Evolutionary conservation across 1,140 invertebrate species (phyloP), one percentile per base, ranked within the genome.

Genomic region (Nymphalis io): DNA sequence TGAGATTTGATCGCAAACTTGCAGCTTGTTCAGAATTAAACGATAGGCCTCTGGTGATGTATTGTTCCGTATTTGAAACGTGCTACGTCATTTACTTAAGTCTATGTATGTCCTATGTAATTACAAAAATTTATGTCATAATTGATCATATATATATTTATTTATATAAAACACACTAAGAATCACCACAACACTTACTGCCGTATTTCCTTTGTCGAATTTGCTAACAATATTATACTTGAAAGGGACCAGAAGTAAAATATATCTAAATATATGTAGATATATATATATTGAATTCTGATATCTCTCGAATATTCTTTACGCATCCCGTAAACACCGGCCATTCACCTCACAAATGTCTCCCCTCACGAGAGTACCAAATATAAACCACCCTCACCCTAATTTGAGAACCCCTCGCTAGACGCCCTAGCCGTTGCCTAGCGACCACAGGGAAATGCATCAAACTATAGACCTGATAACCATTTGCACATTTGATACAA

Each of bases 331-430:
- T 51, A 51, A 55, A 13, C 13, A 58, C 60, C 66, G 89, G 83
- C 80, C 88, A 72, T 91, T 91, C 84, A 91, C 89, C 87, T 89
- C 82, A 77, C 78, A 80, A 86, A 87, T 84, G 80, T 84, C 82
- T 85, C 87, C 87, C 85, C 85, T 82, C 82, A 81, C 79, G 74
- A 77, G 77, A 80, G 82, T 78, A 80, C 80, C 78, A 87, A 91
- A 89, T 87, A 88, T 85, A 87, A 55, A 85, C 84, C 87, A 85
- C 87, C 87, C 86, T 88, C 86, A 82, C 86, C 85, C 87, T 87
- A 87, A 89, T 88, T 89, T 79, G 76, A 77, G 80, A 81, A 88
- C 86, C 89, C 86, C 86, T 90, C 81, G 80, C 80, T 74, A 81
- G 78, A 76, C 84, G 64, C 85, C 86, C 74, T 79, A 66, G 48